A percentile compares a stretch with the other conserved stretches of the same genome.
Conservation (phyloP, 2,113 vertebrate genomes). For the Crypturellus undulatus region DNA sequence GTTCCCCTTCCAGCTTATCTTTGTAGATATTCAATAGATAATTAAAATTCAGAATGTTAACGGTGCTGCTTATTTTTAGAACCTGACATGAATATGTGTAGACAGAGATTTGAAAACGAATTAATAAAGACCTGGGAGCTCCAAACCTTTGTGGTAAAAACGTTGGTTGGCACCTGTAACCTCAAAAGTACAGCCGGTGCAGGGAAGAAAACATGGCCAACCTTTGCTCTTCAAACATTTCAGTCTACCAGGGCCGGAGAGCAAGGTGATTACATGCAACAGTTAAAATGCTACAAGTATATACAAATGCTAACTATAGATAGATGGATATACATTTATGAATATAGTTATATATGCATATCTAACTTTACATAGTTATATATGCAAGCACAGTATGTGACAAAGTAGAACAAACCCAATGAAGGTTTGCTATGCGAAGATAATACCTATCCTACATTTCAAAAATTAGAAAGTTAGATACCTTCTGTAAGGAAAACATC, state of each 20-base stretch:
- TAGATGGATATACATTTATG: too few species aligned
- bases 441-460: background rate
- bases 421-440: background rate
- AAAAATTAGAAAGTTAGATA: background rate
- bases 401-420: background rate
- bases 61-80: constrained; percentile 23
- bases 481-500: background rate
- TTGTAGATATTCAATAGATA: constrained; percentile 63
- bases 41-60: constrained; percentile 58
- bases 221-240: background rate
- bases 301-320: background rate
- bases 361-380: too few species aligned
- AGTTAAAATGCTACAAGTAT: background rate
- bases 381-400: background rate
- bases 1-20: constrained; percentile 50
- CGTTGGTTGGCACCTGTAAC: background rate
- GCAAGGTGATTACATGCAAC: background rate
- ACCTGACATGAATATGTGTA: background rate
- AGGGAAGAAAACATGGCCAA: background rate
- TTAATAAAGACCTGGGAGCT: background rate
- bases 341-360: too few species aligned
- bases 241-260: background rate
- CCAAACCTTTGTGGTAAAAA: background rate
- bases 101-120: background rate
- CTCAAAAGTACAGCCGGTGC: background rate